Evolutionary conservation across 2,797 vertebrate genomes (phyloP).

Genomic region (Liparis tanakae): DNA sequence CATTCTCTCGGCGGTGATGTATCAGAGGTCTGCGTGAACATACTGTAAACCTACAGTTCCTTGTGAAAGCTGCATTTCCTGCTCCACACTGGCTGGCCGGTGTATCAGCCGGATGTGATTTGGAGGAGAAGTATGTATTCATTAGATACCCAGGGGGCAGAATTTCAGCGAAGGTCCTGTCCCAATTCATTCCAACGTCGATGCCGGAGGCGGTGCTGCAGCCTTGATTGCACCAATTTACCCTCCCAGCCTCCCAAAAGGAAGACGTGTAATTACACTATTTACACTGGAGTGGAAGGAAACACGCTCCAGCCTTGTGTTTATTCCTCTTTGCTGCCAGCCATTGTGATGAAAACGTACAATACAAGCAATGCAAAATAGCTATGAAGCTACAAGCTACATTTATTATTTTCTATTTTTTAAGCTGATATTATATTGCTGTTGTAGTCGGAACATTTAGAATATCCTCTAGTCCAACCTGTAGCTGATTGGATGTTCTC

Average conservation of each 20-base stretch:
- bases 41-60: background rate
- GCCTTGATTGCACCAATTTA: constrained; percentile 77
- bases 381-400: background rate
- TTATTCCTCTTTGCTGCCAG: constrained; percentile 14
- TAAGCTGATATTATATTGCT: background rate
- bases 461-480: background rate
- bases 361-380: background rate
- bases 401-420: background rate
- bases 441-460: background rate
- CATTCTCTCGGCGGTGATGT: background rate
- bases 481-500: background rate
- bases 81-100: constrained; percentile 15
- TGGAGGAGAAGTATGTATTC: constrained; percentile 59
- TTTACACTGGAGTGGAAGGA: constrained; percentile 63
- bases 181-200: constrained; percentile 69
- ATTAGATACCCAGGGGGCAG: constrained; percentile 61
- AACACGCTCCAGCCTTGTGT: constrained; percentile 32
- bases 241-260: constrained; percentile 66
- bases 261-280: constrained; percentile 76
- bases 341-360: constrained; percentile 1
- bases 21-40: background rate
- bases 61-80: constrained; percentile 6
- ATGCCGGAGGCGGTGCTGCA: constrained; percentile 55
- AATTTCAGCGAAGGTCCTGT: constrained; percentile 42
- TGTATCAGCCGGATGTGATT: constrained; percentile 70